Conservation (phyloP, 2,888 invertebrate genomes). For the Brachycybe producta region DNA sequence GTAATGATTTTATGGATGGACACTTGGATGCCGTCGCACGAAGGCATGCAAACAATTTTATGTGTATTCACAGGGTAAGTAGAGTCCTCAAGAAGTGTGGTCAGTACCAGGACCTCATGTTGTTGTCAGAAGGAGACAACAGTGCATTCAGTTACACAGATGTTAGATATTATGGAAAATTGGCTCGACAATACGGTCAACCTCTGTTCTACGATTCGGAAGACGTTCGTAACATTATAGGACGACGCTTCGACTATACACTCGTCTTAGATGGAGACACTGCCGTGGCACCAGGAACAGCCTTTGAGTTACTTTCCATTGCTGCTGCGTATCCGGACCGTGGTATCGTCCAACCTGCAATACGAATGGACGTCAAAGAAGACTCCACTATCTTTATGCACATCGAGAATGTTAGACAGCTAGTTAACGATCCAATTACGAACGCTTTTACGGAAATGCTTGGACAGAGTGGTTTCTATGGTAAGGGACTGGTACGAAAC, state of each 20-base stretch:
- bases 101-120: constrained; percentile 20
- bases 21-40: constrained; percentile 16
- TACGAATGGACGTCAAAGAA: constrained; percentile 19
- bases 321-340: constrained; percentile 21
- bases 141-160: constrained; percentile 19
- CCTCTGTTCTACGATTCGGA: constrained; percentile 17
- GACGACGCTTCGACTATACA: constrained; percentile 20
- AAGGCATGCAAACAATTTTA: constrained; percentile 15
- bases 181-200: constrained; percentile 17
- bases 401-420: constrained; percentile 19
- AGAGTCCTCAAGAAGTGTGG: constrained; percentile 21
- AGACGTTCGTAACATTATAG: constrained; percentile 18
- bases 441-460: constrained; percentile 19
- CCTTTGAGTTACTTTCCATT: constrained; percentile 19
- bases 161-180: constrained; percentile 14
- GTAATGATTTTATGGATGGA: constrained; percentile 15
- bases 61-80: constrained; percentile 20
- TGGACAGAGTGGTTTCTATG: constrained; percentile 20
- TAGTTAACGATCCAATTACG: constrained; percentile 20
- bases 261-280: constrained; percentile 20
- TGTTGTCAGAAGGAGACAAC: constrained; percentile 20
- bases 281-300: constrained; percentile 16
- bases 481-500: constrained; percentile 19
- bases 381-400: constrained; percentile 19
- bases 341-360: constrained; percentile 21